phyloP scores from a whole-genome alignment of 2,113 vertebrate species.

The Hydropotes inermis region DNA sequence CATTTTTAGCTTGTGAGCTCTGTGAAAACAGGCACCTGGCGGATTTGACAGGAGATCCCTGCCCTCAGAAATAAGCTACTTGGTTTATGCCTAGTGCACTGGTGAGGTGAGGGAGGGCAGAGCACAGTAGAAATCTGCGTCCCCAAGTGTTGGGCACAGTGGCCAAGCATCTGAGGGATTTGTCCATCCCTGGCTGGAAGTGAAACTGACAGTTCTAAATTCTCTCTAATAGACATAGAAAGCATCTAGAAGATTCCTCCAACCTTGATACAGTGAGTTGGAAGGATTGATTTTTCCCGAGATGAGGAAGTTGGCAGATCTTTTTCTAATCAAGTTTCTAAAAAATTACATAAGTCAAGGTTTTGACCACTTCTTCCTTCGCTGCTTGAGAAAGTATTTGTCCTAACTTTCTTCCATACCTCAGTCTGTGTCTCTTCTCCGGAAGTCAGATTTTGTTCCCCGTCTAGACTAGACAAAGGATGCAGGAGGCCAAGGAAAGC shows the following conservation, averaged over 20 bases:
- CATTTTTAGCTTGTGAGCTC: not conserved
- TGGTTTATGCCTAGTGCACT: not conserved
- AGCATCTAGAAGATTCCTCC: not conserved
- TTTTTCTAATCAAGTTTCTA: slow-evolving; percentile 27
- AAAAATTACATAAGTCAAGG: not conserved
- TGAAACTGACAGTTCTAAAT: not conserved
- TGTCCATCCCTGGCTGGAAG: not conserved
- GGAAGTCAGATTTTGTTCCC: not conserved
- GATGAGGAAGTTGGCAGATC: not conserved
- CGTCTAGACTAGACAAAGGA: not conserved
- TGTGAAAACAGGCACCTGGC: not conserved
- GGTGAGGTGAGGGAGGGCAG: not conserved
- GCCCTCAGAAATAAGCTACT: not conserved
- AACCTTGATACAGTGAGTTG: not conserved
- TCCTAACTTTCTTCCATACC: not conserved
- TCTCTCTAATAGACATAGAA: not conserved
- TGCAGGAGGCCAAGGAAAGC: not conserved
- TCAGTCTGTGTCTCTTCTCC: not conserved
- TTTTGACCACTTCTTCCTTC: not conserved
- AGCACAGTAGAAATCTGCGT: not conserved
- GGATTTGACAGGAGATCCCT: not conserved
- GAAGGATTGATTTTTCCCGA: not conserved
- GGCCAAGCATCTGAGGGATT: not conserved
- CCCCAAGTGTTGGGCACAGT: not conserved
- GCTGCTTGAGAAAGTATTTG: not conserved